These are phyloP conservation scores for Eilema caniola DNA, from an alignment of 2,888 invertebrate genomes.

Conservation along the genomic window DNA sequence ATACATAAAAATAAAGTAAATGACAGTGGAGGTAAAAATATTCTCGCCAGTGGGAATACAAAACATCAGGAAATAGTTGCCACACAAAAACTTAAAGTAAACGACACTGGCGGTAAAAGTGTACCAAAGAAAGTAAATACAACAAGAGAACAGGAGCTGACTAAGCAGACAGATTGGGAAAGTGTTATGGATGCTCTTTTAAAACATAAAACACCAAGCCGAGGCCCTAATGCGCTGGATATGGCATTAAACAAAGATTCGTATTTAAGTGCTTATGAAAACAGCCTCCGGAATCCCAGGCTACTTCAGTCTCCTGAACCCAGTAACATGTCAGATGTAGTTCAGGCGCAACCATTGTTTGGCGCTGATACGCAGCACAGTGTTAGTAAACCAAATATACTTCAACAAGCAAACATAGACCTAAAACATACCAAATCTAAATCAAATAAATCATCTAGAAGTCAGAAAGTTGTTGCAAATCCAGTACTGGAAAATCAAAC, in stretches of 20 bases:
- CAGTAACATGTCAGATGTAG: slow-evolving; percentile 14
- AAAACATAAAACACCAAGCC: slow-evolving; percentile 75
- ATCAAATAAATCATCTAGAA: slow-evolving; percentile 22
- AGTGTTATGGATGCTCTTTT: slow-evolving; percentile 73
- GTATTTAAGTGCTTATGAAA: slow-evolving; percentile 52
- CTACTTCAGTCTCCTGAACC: slow-evolving; percentile 26
- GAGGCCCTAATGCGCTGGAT: slow-evolving; percentile 73
- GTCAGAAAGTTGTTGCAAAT: slow-evolving; percentile 15
- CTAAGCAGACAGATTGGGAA: slow-evolving; percentile 66
- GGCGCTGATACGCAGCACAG: not conserved
- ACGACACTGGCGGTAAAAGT: slow-evolving; percentile 32
- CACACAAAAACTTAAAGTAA: slow-evolving; percentile 22
- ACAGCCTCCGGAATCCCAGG: slow-evolving; percentile 51
- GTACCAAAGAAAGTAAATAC: slow-evolving; percentile 15
- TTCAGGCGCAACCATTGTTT: not conserved
- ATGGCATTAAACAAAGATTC: slow-evolving; percentile 67
- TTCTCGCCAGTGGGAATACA: slow-evolving; percentile 13
- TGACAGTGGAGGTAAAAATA: slow-evolving; percentile 32
- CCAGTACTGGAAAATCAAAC: slow-evolving; percentile 18
- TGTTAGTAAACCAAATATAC: slow-evolving; percentile 7
- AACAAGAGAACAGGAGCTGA: not conserved
- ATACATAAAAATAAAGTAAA: slow-evolving; percentile 33
- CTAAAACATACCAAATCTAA: slow-evolving; percentile 34
- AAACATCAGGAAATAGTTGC: not conserved
- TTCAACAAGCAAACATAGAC: slow-evolving; percentile 29